Percentiles rank a stretch among this genome's conserved stretches.
Conservation (phyloP, 2,888 invertebrate species). For the Allolobophora icterica region DNA sequence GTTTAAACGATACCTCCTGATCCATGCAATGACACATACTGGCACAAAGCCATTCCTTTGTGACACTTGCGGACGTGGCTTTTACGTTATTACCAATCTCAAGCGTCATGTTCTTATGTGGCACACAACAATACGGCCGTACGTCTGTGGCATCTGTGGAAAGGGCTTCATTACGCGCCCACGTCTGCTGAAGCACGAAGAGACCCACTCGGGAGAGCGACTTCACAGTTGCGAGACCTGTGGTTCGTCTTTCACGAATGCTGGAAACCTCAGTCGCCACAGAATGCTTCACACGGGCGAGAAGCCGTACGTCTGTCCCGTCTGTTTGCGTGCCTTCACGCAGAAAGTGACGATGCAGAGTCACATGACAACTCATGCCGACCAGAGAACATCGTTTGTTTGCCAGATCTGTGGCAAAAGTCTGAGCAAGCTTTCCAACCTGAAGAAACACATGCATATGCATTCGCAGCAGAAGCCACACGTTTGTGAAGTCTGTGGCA, state of each 20-base stretch:
- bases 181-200: constrained; percentile 14
- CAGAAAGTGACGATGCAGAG: constrained; percentile 31
- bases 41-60: constrained; percentile 27
- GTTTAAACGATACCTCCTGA: constrained; percentile 3
- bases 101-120: constrained; percentile 22
- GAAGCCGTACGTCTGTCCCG: constrained; percentile 30
- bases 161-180: constrained; percentile 24
- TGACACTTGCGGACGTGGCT: constrained; percentile 27
- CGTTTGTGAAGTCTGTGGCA: not conserved
- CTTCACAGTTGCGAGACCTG: constrained; percentile 19
- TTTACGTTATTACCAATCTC: constrained; percentile 6
- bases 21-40: constrained; percentile 15
- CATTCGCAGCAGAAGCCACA: constrained; percentile 24
- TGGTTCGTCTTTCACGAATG: constrained; percentile 23
- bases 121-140: constrained; percentile 26
- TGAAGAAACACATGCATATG: constrained; percentile 34
- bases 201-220: not conserved
- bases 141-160: constrained; percentile 23
- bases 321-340: constrained; percentile 10
- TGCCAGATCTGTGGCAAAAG: constrained; percentile 36
- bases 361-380: not conserved
- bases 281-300: not conserved
- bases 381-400: not conserved
- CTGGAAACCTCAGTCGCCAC: not conserved
- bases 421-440: constrained; percentile 36